Evolutionary conservation across 2,113 vertebrate genomes (phyloP), one percentile per base, ranked within the genome.

Genomic region (Phaethornis superciliosus): DNA sequence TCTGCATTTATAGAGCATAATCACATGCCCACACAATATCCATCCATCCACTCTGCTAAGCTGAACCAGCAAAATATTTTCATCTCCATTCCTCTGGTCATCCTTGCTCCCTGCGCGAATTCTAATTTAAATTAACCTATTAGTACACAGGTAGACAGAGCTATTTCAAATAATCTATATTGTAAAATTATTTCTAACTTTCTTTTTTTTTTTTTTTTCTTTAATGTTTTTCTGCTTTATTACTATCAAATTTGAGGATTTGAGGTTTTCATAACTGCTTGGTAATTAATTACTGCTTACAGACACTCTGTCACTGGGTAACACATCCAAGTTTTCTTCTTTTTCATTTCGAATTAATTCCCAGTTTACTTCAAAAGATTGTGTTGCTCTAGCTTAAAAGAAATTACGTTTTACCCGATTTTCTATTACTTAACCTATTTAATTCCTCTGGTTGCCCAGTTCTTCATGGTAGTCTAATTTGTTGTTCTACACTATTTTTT

Each of bases 1-100:
- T 88, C 74, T 42, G 67, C 76, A 81, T 88, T 93, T 94, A 88
- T 62, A 94, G 71, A 88, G 59, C 33, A 52, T 44, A 91, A 81
- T 67, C 80, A 86, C 54, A 81, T 56, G 64, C 11, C 69, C 47
- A 88, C 42, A 33, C 68, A 84, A n/a, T 54, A 87, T 89, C 58
- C 65, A 60, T 49, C 32, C 89, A 92, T 52, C 26, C 84, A 79
- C 49, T 37, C 75, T 93, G 78, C 69, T 94, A 75, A 81, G 16
- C 40, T 87, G 28, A 67, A 86, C 58, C 52, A 4, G 51, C 68
- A 60, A 90, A 88, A 84, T 52, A 16, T 78, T 91, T 77, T 60
- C 74, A 64, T 56, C 68, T 76, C 64, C 49, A 49, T 88, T 71
- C 74, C 54, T 75, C 62, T 60, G 90, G 88, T 90, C 92, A 93